Conservation (phyloP, 2,888 invertebrate genomes). For the Lithophane semibrunnea region DNA sequence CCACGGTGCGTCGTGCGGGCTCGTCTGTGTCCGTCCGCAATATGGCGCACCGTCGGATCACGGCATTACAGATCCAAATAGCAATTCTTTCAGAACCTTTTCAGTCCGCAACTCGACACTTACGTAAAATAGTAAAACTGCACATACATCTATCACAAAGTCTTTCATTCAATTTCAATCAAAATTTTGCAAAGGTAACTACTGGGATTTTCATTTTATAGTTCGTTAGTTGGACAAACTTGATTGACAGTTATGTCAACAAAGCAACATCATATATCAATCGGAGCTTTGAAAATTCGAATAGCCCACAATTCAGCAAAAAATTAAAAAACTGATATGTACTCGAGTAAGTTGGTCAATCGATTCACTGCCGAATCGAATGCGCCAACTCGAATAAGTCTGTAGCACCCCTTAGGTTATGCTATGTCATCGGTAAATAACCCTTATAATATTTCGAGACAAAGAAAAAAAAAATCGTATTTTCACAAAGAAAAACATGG, state of each 20-base stretch:
- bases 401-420: not conserved
- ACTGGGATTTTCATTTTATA: not conserved
- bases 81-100: not conserved
- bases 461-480: not conserved
- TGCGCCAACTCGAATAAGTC: not conserved
- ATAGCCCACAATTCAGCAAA: not conserved
- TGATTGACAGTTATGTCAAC: not conserved
- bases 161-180: constrained; percentile 1
- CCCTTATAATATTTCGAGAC: too few relatives aligned
- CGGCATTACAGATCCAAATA: not conserved
- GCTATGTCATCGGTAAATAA: not conserved
- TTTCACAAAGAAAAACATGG: not conserved
- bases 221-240: not conserved
- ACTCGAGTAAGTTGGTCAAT: too few relatives aligned
- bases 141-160: not conserved
- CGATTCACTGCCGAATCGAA: not conserved
- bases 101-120: not conserved
- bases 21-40: too few relatives aligned
- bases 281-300: not conserved
- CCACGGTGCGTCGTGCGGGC: too few relatives aligned
- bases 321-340: not conserved
- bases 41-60: too few relatives aligned
- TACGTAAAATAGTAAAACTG: not conserved
- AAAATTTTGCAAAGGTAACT: not conserved
- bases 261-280: not conserved